Evolutionary conservation across 1,140 invertebrate genomes (phyloP).

Genomic region (Eumeta japonica): DNA sequence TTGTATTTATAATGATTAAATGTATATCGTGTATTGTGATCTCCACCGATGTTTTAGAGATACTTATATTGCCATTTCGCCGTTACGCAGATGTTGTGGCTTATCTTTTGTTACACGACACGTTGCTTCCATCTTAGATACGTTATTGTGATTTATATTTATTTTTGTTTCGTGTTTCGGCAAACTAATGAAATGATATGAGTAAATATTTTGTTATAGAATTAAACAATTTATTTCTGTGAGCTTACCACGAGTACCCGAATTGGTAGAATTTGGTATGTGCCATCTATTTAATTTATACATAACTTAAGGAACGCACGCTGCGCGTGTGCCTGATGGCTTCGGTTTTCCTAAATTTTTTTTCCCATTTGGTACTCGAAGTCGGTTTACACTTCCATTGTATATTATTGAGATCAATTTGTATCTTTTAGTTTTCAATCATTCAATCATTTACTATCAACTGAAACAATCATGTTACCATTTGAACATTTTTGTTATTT

Average conservation of each 20-base stretch:
- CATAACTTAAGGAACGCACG: constrained; percentile 44
- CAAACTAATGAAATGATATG: constrained; percentile 37
- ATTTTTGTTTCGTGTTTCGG: constrained; percentile 38
- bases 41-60: constrained; percentile 57
- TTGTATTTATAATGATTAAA: constrained; percentile 52
- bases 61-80: constrained; percentile 53
- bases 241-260: constrained; percentile 46
- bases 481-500: constrained; percentile 20
- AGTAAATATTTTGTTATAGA: constrained; percentile 25
- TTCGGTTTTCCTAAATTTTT: constrained; percentile 40
- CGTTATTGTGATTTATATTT: constrained; percentile 38
- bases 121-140: constrained; percentile 48
- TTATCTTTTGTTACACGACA: constrained; percentile 35
- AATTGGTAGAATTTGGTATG: constrained; percentile 46
- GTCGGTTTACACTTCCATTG: constrained; percentile 37
- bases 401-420: constrained; percentile 28
- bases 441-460: constrained; percentile 30
- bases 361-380: constrained; percentile 48
- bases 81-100: constrained; percentile 41
- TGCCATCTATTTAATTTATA: constrained; percentile 56
- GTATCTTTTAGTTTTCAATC: constrained; percentile 17
- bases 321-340: constrained; percentile 28
- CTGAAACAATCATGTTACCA: constrained; percentile 34
- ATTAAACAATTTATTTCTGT: constrained; percentile 27
- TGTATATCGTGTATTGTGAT: constrained; percentile 55